Percentiles rank a stretch among this genome's conserved stretches.
Evolutionary conservation across 2,113 vertebrate species (phyloP).

Genomic region (Rhynchomys soricoides): DNA sequence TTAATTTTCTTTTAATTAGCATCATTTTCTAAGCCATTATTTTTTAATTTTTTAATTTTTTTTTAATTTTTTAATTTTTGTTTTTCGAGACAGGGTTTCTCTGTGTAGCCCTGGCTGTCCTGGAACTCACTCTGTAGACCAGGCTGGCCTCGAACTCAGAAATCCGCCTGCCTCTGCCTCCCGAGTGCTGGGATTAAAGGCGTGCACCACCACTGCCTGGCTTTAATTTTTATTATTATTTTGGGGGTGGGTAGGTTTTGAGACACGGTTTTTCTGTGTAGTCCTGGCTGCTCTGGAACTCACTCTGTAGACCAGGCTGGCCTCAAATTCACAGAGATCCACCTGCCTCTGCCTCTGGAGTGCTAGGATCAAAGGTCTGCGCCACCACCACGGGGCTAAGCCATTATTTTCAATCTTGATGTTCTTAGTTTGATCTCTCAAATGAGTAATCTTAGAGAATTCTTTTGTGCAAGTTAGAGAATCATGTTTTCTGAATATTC

Average conservation of each 20-base stretch:
- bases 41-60: background rate
- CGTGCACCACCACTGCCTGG: no score
- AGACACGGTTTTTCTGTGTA: background rate
- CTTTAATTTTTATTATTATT: background rate
- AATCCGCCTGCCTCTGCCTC: no score
- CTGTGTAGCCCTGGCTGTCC: no score
- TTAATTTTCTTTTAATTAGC: constrained; percentile 52
- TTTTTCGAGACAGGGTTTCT: no score
- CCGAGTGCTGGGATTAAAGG: no score
- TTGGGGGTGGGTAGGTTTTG: background rate
- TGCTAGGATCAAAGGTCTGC: background rate
- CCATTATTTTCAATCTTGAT: background rate
- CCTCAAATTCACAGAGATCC: background rate
- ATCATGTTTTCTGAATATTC: constrained; percentile 40
- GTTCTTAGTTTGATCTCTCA: constrained; percentile 52
- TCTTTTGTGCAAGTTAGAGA: constrained; percentile 33
- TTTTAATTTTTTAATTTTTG: no score
- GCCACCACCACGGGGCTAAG: background rate
- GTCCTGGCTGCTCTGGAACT: background rate
- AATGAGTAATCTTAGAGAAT: constrained; percentile 47
- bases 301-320: background rate
- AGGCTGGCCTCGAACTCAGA: no score
- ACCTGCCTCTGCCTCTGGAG: background rate
- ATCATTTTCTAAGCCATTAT: constrained; percentile 13
- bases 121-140: no score